Percentiles rank a stretch among this genome's conserved stretches.
phyloP scores from a whole-genome alignment of 2,797 vertebrate species.

The Acropternis orthonyx region DNA sequence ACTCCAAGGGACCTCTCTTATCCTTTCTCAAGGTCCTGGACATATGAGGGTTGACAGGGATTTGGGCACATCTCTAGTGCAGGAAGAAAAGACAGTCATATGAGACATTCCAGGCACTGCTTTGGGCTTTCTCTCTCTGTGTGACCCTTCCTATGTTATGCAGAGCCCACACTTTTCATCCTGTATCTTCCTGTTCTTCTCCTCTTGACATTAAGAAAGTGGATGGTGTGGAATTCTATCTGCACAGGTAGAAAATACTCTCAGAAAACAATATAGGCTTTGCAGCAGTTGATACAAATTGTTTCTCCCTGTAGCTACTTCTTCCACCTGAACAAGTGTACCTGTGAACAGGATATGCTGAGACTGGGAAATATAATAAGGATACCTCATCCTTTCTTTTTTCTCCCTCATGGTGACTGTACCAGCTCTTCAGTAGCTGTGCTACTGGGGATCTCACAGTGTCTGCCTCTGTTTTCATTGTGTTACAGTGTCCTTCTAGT shows the following conservation, averaged over 20 bases:
- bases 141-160: background rate
- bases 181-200: background rate
- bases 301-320: background rate
- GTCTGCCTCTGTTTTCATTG: background rate
- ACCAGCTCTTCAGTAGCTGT: background rate
- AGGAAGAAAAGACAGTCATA: background rate
- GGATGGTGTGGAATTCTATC: background rate
- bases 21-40: background rate
- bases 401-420: background rate
- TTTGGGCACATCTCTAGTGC: background rate
- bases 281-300: background rate
- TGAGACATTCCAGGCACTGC: background rate
- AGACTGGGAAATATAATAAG: background rate
- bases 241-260: background rate
- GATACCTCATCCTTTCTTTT: background rate
- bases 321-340: background rate
- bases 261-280: background rate
- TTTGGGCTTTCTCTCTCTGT: background rate
- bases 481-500: background rate
- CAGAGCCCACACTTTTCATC: background rate
- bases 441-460: background rate
- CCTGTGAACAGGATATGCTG: background rate
- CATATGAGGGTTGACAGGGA: fast-evolving
- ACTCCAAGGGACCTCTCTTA: background rate
- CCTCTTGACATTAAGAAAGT: background rate